These are phyloP conservation scores for Lemur catta DNA, from an alignment of 2,797 vertebrate genomes.

Conservation along the genomic window DNA sequence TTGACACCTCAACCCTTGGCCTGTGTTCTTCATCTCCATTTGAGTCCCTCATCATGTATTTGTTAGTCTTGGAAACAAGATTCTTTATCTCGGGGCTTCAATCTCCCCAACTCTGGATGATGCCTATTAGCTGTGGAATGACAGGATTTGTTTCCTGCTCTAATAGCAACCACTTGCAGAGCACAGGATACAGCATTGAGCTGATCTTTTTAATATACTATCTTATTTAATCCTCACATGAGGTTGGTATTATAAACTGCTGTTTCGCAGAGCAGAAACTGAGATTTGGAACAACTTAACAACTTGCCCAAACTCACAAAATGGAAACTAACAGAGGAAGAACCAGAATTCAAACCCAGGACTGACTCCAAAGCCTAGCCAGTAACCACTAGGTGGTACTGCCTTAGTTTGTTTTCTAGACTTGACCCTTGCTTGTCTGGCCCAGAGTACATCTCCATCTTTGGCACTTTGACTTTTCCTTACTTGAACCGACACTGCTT, in stretches of 20 bases:
- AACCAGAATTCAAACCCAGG: background rate
- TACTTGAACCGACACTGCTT: background rate
- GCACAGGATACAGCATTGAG: background rate
- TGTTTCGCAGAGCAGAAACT: background rate
- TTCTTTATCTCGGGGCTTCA: slow-evolving; percentile 24
- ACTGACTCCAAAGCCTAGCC: background rate
- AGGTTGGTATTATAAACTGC: background rate
- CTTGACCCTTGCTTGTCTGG: background rate
- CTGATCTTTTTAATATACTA: background rate
- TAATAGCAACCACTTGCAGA: background rate
- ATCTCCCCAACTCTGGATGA: background rate
- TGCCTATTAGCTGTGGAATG: slow-evolving; percentile 8
- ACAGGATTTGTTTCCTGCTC: background rate
- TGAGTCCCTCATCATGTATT: background rate
- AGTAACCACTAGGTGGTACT: background rate
- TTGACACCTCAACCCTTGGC: background rate
- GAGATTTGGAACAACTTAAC: background rate
- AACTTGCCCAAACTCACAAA: background rate
- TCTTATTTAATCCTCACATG: background rate
- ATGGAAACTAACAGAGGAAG: background rate
- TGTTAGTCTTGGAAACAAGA: background rate
- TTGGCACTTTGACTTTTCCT: background rate
- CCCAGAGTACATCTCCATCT: background rate
- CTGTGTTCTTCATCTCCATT: background rate
- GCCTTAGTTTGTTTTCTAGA: background rate